Percentiles rank a stretch among this genome's conserved stretches.
These are phyloP conservation scores for Drosophila parvula DNA, from an alignment of 1,140 invertebrate species.

Conservation along the genomic window DNA sequence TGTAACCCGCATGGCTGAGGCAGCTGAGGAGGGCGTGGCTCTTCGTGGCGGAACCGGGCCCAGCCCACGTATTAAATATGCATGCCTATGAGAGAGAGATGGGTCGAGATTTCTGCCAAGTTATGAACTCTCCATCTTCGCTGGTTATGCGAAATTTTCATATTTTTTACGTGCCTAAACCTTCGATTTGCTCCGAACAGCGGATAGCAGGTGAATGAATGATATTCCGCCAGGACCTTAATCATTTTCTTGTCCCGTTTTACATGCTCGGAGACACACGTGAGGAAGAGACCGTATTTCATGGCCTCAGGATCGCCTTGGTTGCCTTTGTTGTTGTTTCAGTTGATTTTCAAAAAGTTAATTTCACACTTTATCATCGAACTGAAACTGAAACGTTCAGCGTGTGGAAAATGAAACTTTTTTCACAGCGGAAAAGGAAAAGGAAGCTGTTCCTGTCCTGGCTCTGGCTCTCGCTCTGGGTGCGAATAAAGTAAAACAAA, in stretches of 20 bases:
- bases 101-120: conserved; percentile 50
- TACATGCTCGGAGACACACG: conserved; percentile 37
- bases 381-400: conserved; percentile 25
- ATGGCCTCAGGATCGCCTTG: conserved; percentile 36
- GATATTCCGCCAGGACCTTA: conserved; percentile 14
- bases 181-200: conserved; percentile 16
- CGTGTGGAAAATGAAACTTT: conserved; percentile 79
- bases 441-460: conserved; percentile 72
- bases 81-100: conserved; percentile 59
- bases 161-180: conserved; percentile 74
- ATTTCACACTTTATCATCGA: conserved; percentile 76
- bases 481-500: conserved; percentile 81
- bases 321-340: conserved; percentile 51
- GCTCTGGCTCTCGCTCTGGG: conserved; percentile 48
- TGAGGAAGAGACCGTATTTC: conserved; percentile 31
- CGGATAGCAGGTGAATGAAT: conserved; percentile 38
- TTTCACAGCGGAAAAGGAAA: conserved; percentile 57
- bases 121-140: conserved; percentile 58
- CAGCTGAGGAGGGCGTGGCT: not conserved
- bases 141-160: conserved; percentile 72
- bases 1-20: conserved; percentile 6
- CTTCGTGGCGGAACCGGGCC: not conserved
- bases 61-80: conserved; percentile 72
- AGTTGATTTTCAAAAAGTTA: conserved; percentile 78
- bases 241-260: conserved; percentile 39